These are phyloP conservation scores for Eupithecia insigniata DNA, from an alignment of 2,888 invertebrate genomes.

Conservation along the genomic window DNA sequence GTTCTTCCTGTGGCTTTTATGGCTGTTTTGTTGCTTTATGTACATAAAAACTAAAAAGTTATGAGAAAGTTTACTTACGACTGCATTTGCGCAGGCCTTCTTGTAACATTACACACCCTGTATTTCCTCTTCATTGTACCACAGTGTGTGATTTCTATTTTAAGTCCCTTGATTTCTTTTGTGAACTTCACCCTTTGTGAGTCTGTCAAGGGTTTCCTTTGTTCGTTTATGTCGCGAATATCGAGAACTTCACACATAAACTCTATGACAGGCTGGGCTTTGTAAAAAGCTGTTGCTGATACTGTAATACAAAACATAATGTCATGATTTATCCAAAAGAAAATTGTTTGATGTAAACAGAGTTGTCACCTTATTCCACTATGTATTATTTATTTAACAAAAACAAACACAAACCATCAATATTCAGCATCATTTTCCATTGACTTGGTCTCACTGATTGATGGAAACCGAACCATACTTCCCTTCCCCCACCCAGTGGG, in stretches of 20 bases:
- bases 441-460: slow-evolving; percentile 99
- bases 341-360: neutral
- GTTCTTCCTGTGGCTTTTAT: no score
- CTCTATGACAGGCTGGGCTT: slow-evolving; percentile 99
- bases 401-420: slow-evolving; percentile 90
- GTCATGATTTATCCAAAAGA: neutral
- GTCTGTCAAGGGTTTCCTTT: slow-evolving; percentile 97
- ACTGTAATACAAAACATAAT: slow-evolving; percentile 84
- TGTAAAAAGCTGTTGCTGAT: slow-evolving; percentile 99
- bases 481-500: slow-evolving; percentile 97
- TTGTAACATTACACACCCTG: slow-evolving; percentile 99
- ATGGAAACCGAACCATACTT: slow-evolving; percentile 99
- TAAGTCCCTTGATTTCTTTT: slow-evolving; percentile 99
- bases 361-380: neutral
- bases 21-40: no score
- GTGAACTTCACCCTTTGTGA: slow-evolving; percentile 99
- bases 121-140: slow-evolving; percentile 99
- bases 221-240: slow-evolving; percentile 97
- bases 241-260: slow-evolving; percentile 99
- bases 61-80: slow-evolving; percentile 87
- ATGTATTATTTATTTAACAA: neutral
- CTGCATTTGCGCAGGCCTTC: slow-evolving; percentile 99
- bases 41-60: neutral
- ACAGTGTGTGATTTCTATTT: slow-evolving; percentile 99
- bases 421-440: slow-evolving; percentile 99